Evolutionary conservation across 2,797 vertebrate genomes (phyloP).

Genomic region (Galaxias olidus): DNA sequence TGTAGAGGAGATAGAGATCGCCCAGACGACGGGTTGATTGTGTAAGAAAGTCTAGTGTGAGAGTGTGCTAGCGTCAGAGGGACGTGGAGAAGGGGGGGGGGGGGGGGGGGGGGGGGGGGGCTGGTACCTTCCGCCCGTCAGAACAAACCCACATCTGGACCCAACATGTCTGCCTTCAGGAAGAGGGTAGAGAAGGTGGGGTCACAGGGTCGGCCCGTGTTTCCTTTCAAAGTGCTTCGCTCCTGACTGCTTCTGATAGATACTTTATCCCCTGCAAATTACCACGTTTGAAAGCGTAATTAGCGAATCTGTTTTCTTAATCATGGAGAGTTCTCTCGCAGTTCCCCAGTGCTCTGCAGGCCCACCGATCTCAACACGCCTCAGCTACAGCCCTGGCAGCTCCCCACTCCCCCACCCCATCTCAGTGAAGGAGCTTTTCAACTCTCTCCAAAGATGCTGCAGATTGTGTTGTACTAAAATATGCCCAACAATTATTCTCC

Average conservation of each 20-base stretch:
- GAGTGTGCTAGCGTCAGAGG: slow-evolving; percentile 43
- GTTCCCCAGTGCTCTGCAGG: slow-evolving; percentile 51
- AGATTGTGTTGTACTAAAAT: slow-evolving; percentile 52
- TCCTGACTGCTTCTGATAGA: slow-evolving; percentile 91
- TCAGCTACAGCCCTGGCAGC: slow-evolving; percentile 35
- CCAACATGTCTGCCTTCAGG: slow-evolving; percentile 91
- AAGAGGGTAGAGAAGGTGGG: slow-evolving; percentile 84
- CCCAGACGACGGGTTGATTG: slow-evolving; percentile 54
- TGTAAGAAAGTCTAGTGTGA: slow-evolving; percentile 54
- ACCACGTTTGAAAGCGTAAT: slow-evolving; percentile 92
- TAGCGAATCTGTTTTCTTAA: slow-evolving; percentile 96
- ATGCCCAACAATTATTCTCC: slow-evolving; percentile 41
- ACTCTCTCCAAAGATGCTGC: slow-evolving; percentile 55
- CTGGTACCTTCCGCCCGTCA: slow-evolving; percentile 41
- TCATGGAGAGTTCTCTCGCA: slow-evolving; percentile 74
- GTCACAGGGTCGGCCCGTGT: slow-evolving; percentile 86
- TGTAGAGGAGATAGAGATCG: slow-evolving; percentile 65
- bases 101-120: slow-evolving; percentile 20
- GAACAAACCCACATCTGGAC: slow-evolving; percentile 85
- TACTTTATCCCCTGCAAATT: slow-evolving; percentile 96
- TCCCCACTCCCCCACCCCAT: slow-evolving; percentile 5
- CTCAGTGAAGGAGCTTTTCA: slow-evolving; percentile 46
- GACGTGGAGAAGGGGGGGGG: slow-evolving; percentile 10
- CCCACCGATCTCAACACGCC: slow-evolving; percentile 42
- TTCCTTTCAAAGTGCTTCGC: slow-evolving; percentile 87